Evolutionary conservation across 64 coral and sea anemone species (phyloP).

Genomic region (Trachythela sp.): DNA sequence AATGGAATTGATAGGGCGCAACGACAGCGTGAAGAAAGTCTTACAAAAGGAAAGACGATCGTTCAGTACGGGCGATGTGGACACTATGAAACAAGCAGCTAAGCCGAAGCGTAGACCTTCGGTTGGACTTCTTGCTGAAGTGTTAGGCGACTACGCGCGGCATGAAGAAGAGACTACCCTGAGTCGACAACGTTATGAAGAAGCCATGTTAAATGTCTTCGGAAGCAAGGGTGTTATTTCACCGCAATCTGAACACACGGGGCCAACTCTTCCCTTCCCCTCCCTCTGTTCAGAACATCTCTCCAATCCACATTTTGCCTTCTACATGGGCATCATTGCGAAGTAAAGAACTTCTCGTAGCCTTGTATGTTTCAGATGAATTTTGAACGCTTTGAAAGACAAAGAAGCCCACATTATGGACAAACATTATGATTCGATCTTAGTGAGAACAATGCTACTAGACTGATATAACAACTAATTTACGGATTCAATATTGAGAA

Average conservation of each 20-base stretch:
- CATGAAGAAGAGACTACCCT: constrained; percentile 8
- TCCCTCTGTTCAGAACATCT: background rate
- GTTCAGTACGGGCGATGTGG: background rate
- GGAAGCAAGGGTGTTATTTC: background rate
- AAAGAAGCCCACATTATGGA: too few relatives aligned
- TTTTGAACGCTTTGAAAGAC: too few relatives aligned
- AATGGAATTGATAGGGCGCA: background rate
- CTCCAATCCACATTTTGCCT: background rate
- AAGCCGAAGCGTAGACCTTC: background rate
- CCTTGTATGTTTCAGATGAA: too few relatives aligned
- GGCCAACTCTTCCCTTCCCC: background rate
- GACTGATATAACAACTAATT: too few relatives aligned
- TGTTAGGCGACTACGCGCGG: background rate
- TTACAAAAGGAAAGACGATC: background rate
- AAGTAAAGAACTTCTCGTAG: background rate
- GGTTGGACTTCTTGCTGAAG: background rate
- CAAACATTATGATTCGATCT: too few relatives aligned
- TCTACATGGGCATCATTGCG: constrained; percentile 11
- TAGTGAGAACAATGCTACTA: too few relatives aligned
- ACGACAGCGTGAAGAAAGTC: background rate
- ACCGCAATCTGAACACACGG: constrained; percentile 14
- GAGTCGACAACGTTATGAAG: background rate
- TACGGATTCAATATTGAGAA: too few relatives aligned
- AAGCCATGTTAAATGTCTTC: constrained; percentile 4
- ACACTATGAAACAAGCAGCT: background rate